These are phyloP conservation scores for Bombylius major DNA, from an alignment of 2,888 invertebrate genomes.

Conservation along the genomic window DNA sequence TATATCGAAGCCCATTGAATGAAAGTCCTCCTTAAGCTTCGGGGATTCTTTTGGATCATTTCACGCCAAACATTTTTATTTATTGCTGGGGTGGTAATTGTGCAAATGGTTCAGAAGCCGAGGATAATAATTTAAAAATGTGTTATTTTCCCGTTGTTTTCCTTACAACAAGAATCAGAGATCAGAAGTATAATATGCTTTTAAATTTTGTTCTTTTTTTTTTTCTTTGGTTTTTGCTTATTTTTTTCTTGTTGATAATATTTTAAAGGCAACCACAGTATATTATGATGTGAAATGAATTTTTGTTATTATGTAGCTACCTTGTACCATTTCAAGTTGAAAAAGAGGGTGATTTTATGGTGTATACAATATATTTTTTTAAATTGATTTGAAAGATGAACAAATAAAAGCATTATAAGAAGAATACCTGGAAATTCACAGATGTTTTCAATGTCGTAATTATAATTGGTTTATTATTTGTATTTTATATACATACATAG, in stretches of 20 bases:
- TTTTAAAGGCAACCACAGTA: too few relatives aligned
- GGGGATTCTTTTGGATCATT: constrained; percentile 13
- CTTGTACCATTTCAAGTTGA: too few relatives aligned
- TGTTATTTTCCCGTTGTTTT: constrained; percentile 2
- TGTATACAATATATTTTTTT: background rate
- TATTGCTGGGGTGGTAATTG: background rate
- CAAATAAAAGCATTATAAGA: background rate
- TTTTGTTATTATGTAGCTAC: too few relatives aligned
- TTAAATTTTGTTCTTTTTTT: too few relatives aligned
- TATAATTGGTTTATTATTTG: too few relatives aligned
- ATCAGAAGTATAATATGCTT: too few relatives aligned
- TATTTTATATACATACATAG: too few relatives aligned
- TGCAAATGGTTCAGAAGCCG: background rate
- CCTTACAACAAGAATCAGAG: too few relatives aligned
- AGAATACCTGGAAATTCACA: background rate
- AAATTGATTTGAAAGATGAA: background rate
- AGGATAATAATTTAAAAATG: constrained; percentile 14
- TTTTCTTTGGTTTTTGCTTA: too few relatives aligned
- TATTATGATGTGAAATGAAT: too few relatives aligned
- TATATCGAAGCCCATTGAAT: background rate
- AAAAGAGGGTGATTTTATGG: background rate
- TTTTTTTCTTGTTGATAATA: too few relatives aligned
- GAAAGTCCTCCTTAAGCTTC: constrained; percentile 13
- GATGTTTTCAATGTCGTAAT: background rate
- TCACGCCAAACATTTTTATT: constrained; percentile 12